phyloP scores from a whole-genome alignment of 2,888 invertebrate species.

The Mesorhabditis sp. region DNA sequence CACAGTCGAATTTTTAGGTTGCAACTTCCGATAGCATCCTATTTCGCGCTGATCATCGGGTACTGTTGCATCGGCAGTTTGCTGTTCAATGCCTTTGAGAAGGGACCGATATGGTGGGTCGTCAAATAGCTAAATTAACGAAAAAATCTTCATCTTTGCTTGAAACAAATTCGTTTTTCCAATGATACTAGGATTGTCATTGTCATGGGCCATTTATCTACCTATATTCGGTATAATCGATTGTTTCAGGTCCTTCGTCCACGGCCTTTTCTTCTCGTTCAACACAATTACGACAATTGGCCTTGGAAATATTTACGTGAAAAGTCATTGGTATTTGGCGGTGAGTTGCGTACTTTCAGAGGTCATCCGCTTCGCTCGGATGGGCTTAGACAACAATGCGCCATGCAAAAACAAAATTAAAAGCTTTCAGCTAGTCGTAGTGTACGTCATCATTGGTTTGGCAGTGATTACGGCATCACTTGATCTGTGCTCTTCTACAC shows the following conservation, averaged over 20 bases:
- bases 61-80: slow-evolving; percentile 56
- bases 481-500: slow-evolving; percentile 57
- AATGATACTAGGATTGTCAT: no score
- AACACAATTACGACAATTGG: slow-evolving; percentile 59
- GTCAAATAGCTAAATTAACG: neutral
- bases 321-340: slow-evolving; percentile 47
- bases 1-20: slow-evolving; percentile 27
- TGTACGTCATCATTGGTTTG: slow-evolving; percentile 58
- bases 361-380: neutral
- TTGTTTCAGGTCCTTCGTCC: slow-evolving; percentile 55
- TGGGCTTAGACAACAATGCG: neutral
- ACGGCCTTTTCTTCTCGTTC: slow-evolving; percentile 58
- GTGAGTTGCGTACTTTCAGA: slow-evolving; percentile 18
- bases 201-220: no score
- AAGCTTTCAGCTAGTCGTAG: slow-evolving; percentile 48
- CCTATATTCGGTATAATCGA: no score
- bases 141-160: no score
- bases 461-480: slow-evolving; percentile 58
- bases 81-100: slow-evolving; percentile 54
- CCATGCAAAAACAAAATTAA: no score
- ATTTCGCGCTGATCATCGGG: slow-evolving; percentile 57
- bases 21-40: slow-evolving; percentile 57
- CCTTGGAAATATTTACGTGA: slow-evolving; percentile 56
- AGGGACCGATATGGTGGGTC: slow-evolving; percentile 51
- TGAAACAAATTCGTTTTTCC: no score